Conservation (phyloP, 2,888 invertebrate genomes). For the Serrognathus titanus region DNA sequence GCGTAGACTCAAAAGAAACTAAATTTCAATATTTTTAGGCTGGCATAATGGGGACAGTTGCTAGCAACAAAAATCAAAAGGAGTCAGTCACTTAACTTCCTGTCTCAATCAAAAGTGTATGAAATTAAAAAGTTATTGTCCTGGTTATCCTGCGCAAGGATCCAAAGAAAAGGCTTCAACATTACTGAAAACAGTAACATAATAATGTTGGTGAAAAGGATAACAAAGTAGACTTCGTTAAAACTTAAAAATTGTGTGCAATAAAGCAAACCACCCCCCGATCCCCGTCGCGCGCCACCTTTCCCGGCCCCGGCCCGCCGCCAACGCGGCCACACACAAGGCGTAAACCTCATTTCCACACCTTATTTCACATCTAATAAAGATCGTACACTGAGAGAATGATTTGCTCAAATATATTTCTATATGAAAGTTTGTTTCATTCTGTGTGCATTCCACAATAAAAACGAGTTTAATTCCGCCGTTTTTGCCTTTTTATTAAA, state of each 20-base stretch:
- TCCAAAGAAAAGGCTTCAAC: too few relatives aligned
- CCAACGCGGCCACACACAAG: slow-evolving; percentile 33
- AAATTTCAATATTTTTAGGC: too few relatives aligned
- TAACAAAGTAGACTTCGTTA: slow-evolving; percentile 42
- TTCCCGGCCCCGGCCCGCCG: slow-evolving; percentile 6
- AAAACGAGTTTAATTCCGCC: slow-evolving; percentile 39
- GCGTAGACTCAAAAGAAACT: too few relatives aligned
- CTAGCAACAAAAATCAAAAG: too few relatives aligned
- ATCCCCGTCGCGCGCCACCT: not conserved
- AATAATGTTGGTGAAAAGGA: slow-evolving; percentile 17
- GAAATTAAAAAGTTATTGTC: too few relatives aligned
- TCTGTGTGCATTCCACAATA: slow-evolving; percentile 45
- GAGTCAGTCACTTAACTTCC: too few relatives aligned
- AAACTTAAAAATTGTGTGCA: slow-evolving; percentile 43
- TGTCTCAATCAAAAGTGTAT: too few relatives aligned
- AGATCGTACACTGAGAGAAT: slow-evolving; percentile 38
- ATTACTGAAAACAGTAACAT: not conserved
- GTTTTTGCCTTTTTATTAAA: slow-evolving; percentile 23
- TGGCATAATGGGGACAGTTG: too few relatives aligned
- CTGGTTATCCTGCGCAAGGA: too few relatives aligned
- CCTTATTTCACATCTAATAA: slow-evolving; percentile 39
- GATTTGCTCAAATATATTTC: slow-evolving; percentile 44
- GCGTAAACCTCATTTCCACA: slow-evolving; percentile 30
- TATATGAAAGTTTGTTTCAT: slow-evolving; percentile 40
- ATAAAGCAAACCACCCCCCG: slow-evolving; percentile 35